Percentiles rank a stretch among this genome's conserved stretches.
These are phyloP conservation scores for Oligia latruncula DNA, from an alignment of 2,888 invertebrate species.

Conservation along the genomic window DNA sequence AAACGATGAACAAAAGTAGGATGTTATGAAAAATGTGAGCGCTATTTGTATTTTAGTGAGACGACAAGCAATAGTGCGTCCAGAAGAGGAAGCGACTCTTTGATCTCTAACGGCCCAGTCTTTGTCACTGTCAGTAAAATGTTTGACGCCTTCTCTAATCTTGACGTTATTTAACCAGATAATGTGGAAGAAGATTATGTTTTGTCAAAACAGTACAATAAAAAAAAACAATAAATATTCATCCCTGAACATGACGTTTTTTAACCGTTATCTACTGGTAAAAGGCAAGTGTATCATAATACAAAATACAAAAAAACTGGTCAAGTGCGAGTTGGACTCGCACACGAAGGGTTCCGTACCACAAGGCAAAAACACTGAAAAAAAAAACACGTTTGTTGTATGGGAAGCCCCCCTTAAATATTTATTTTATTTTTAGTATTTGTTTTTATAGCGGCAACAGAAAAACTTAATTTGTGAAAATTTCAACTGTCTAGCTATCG, in stretches of 20 bases:
- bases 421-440: too few relatives aligned
- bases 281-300: neutral
- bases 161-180: neutral
- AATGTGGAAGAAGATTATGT: neutral
- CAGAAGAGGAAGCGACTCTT: constrained; percentile 2
- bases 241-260: too few relatives aligned
- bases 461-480: too few relatives aligned
- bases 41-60: constrained; percentile 13
- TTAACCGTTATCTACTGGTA: neutral
- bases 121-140: constrained; percentile 18
- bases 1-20: constrained; percentile 7
- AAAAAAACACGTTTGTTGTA: too few relatives aligned
- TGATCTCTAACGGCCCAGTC: constrained; percentile 14
- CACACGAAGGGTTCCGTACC: too few relatives aligned
- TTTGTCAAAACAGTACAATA: neutral
- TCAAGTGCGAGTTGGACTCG: too few relatives aligned
- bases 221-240: neutral
- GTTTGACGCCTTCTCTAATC: constrained; percentile 9
- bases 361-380: too few relatives aligned
- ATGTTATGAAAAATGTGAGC: neutral
- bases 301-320: neutral
- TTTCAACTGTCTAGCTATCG: too few relatives aligned
- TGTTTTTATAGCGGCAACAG: too few relatives aligned
- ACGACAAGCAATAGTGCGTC: constrained; percentile 23
- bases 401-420: too few relatives aligned